Evolutionary conservation across 2,888 invertebrate genomes (phyloP).

Genomic region (Coenonympha arcania): DNA sequence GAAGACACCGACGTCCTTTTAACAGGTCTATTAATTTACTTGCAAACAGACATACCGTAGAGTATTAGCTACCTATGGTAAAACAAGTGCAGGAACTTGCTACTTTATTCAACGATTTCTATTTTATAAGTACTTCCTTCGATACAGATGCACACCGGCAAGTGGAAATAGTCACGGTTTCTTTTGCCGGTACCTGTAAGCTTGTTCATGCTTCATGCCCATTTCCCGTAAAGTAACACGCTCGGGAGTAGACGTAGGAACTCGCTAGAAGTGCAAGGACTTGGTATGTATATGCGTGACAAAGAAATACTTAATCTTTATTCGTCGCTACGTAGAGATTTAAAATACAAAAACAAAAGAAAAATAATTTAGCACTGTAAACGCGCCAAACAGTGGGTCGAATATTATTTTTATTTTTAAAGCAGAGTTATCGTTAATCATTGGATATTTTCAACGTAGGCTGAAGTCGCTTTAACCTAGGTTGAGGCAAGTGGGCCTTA

Average conservation of each 20-base stretch:
- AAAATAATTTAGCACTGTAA: too few relatives aligned
- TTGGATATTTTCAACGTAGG: too few relatives aligned
- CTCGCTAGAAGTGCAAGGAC: neutral
- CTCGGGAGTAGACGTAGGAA: neutral
- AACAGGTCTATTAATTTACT: neutral
- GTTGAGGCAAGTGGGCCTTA: too few relatives aligned
- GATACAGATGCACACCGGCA: neutral
- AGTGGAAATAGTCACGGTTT: slow-evolving; percentile 14
- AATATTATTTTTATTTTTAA: too few relatives aligned
- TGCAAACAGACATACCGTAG: too few relatives aligned
- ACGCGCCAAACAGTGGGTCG: too few relatives aligned
- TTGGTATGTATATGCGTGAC: too few relatives aligned
- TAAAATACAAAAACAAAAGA: too few relatives aligned
- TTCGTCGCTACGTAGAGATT: too few relatives aligned
- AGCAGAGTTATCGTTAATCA: too few relatives aligned
- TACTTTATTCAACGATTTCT: neutral
- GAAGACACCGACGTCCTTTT: neutral
- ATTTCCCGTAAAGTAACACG: neutral
- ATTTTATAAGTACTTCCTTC: neutral
- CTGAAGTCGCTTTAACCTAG: too few relatives aligned
- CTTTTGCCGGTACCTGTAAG: slow-evolving; percentile 15
- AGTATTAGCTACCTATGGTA: neutral
- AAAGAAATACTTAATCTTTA: too few relatives aligned
- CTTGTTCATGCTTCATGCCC: neutral
- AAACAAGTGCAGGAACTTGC: neutral